Evolutionary conservation across 2,113 vertebrate genomes (phyloP).

Genomic region (Abramis brama): DNA sequence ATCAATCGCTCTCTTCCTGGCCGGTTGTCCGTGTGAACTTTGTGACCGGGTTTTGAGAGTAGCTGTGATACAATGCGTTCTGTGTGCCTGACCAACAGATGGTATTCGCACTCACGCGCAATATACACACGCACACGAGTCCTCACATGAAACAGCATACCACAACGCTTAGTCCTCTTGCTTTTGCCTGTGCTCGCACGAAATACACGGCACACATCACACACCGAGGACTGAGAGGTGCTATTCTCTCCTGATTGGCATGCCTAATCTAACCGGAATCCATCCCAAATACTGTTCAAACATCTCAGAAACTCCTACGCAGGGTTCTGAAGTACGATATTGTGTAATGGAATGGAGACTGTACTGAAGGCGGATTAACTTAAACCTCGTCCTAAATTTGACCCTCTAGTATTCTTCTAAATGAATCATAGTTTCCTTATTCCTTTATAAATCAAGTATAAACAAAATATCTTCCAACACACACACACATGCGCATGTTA

Average conservation of each 20-base stretch:
- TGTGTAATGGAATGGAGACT: constrained; percentile 13
- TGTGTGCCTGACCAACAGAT: constrained; percentile 58
- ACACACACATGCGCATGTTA: not conserved
- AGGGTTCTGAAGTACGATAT: not conserved
- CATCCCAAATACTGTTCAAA: constrained; percentile 16
- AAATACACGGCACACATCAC: not conserved
- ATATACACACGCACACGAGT: constrained; percentile 13
- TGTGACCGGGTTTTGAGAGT: constrained; percentile 50
- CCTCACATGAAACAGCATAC: constrained; percentile 52
- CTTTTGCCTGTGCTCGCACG: constrained; percentile 40
- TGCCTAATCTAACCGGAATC: constrained; percentile 2
- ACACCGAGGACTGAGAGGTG: constrained; percentile 16
- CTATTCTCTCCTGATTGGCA: constrained; percentile 5
- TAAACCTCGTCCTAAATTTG: not conserved
- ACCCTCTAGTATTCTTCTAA: constrained; percentile 16
- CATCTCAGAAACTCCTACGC: not conserved
- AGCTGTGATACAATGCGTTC: constrained; percentile 55
- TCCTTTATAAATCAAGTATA: not conserved
- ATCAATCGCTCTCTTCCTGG: constrained; percentile 50
- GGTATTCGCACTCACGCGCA: constrained; percentile 43
- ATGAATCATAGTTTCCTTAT: not conserved
- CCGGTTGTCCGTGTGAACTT: constrained; percentile 49
- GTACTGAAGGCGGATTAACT: constrained; percentile 14
- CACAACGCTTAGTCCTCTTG: constrained; percentile 29
- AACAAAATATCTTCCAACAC: not conserved